Conservation (phyloP, 2,888 invertebrate genomes). For the Strigamia transsilvanica region DNA sequence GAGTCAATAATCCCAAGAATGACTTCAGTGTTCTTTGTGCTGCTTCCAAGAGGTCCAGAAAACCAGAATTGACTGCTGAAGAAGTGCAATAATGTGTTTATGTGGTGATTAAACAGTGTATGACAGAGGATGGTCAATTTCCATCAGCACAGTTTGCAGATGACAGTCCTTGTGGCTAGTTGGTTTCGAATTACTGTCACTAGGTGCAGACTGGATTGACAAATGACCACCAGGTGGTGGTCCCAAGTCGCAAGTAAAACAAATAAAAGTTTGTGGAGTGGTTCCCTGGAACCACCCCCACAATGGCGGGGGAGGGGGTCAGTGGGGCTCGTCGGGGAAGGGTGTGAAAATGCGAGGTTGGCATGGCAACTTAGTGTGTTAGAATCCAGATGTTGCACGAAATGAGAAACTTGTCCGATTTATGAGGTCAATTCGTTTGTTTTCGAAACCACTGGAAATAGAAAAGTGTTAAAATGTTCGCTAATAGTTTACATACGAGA, state of each 20-base stretch:
- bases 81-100: background rate
- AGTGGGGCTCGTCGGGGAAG: slow-evolving; percentile 1
- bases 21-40: too few relatives aligned
- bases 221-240: slow-evolving; percentile 42
- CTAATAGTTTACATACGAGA: background rate
- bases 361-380: background rate
- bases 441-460: slow-evolving; percentile 4
- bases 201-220: background rate
- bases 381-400: slow-evolving; percentile 36
- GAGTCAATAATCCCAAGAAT: too few relatives aligned
- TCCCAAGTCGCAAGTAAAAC: slow-evolving; percentile 28
- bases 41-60: too few relatives aligned
- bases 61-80: too few relatives aligned
- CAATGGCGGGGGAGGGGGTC: slow-evolving; percentile 23
- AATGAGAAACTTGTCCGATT: slow-evolving; percentile 11
- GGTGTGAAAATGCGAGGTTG: slow-evolving; percentile 23
- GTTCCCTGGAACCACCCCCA: slow-evolving; percentile 32
- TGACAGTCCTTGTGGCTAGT: background rate
- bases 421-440: slow-evolving; percentile 5
- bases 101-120: background rate
- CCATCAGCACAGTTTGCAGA: background rate
- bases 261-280: slow-evolving; percentile 32
- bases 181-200: slow-evolving; percentile 6
- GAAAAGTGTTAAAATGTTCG: background rate
- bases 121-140: background rate